Conservation (phyloP, 1,140 invertebrate species). For the Spodoptera frugiperda region DNA sequence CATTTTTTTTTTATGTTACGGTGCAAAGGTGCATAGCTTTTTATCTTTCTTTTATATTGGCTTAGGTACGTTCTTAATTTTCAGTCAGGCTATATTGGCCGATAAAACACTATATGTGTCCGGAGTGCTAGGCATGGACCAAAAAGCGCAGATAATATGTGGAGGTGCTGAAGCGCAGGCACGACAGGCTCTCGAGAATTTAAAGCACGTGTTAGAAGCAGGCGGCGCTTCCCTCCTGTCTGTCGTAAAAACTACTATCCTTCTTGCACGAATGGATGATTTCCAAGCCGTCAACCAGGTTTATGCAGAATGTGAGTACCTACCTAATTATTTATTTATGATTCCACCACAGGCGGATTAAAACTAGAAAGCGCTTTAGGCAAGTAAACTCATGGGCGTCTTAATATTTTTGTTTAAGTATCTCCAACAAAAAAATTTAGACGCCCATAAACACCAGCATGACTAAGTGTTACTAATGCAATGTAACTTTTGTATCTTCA, state of each 20-base stretch:
- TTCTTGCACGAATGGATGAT: constrained; percentile 93
- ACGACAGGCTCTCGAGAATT: constrained; percentile 91
- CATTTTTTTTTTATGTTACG: too few relatives aligned
- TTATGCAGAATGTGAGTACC: constrained; percentile 94
- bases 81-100: constrained; percentile 94
- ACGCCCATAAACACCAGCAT: too few relatives aligned
- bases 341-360: too few relatives aligned
- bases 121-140: constrained; percentile 93
- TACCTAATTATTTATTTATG: too few relatives aligned
- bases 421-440: too few relatives aligned
- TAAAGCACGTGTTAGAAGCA: constrained; percentile 91
- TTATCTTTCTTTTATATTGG: neutral
- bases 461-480: too few relatives aligned
- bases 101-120: constrained; percentile 95
- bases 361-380: too few relatives aligned
- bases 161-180: constrained; percentile 92
- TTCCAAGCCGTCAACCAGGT: constrained; percentile 93
- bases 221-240: constrained; percentile 91
- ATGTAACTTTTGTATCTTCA: too few relatives aligned
- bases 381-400: too few relatives aligned
- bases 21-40: constrained; percentile 27
- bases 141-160: constrained; percentile 90
- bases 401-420: too few relatives aligned
- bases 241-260: constrained; percentile 94
- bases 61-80: constrained; percentile 54